Base-by-base conservation (phyloP, 2,888 invertebrate species). In the Nomada flava region DNA sequence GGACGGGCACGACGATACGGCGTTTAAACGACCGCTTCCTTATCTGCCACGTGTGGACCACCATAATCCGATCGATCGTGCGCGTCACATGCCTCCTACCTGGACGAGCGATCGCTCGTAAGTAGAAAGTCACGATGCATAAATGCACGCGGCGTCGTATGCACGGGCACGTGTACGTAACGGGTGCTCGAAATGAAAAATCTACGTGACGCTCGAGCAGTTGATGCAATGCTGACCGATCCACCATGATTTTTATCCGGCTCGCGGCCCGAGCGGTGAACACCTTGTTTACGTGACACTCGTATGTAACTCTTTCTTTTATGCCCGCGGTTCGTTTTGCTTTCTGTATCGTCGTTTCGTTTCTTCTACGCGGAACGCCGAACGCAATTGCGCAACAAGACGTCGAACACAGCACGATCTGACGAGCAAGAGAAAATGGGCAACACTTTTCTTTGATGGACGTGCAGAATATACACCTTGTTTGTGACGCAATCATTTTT, bases 51-150 rank as follows among this genome's bases (percentile, higher is more conserved):
- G 70, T 63, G 86, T 78, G 63, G 64, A 83, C 69, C 72, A 70
- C 60, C 63, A 36, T 76, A 79, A 82, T 73, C 60, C 36, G 64
- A 82, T 76, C 73, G 73, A 76, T 86, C 67, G 73, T 67, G 5
- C 47, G 57, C 57, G 57, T 81, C 83, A 84, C 83, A 77, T 70
- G 77, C 65, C 55, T 67, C 65, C 42, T 70, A 75, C 50, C 65
- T 73, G 64, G 60, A 50, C 72, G 68, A 76, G 15, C 20, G 44
- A 18, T 62, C 36, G 18, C 26, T 73, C 60, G 70, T 65, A 82
- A 87, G 77, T 74, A 77, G 80, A 85, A 78, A 86, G 76, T 86
- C 77, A 83, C 79, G 84, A 87, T 85, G 78, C 76, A 81, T 81
- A 71, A 77, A 79, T 79, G 76, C 65, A 74, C 67, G 29, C 59